phyloP scores from a whole-genome alignment of 1,140 invertebrate genomes.

The Macrobrachium nipponense region DNA sequence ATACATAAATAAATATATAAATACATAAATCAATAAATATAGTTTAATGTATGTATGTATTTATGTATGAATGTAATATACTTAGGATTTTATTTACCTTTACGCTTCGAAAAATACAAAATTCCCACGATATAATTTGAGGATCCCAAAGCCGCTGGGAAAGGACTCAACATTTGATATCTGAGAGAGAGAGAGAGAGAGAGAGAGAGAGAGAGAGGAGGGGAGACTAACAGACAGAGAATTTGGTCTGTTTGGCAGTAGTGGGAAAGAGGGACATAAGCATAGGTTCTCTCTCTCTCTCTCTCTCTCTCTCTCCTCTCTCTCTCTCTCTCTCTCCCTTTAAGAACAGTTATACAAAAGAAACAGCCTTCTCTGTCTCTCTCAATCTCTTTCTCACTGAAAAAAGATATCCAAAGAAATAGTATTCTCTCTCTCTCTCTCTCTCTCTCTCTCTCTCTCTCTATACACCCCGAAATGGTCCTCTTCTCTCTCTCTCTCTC shows the following conservation, averaged over 20 bases:
- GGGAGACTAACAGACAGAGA: neutral
- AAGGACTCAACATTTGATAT: neutral
- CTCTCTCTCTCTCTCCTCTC: neutral
- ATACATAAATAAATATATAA: too few species aligned
- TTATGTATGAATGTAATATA: conserved; percentile 6
- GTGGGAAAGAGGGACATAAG: neutral
- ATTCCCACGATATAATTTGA: neutral
- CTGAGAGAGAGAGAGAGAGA: conserved; percentile 26
- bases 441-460: conserved; percentile 6
- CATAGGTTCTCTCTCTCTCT: neutral
- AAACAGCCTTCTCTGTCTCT: conserved; percentile 9
- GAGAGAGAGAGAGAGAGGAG: conserved; percentile 23
- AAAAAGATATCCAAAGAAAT: neutral
- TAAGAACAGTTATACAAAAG: too few species aligned
- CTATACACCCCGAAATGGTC: too few species aligned
- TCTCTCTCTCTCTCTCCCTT: neutral
- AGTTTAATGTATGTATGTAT: conserved; percentile 13
- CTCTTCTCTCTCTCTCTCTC: neutral
- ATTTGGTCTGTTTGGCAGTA: neutral
- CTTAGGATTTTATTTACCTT: too few species aligned
- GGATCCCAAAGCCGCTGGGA: neutral
- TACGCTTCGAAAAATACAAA: neutral
- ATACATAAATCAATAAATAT: too few species aligned
- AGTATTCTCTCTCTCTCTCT: neutral
- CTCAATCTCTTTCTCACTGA: too few species aligned